These are phyloP conservation scores for Stomatorhinus ivindoensis DNA, from an alignment of 2,113 vertebrate species.

Conservation along the genomic window DNA sequence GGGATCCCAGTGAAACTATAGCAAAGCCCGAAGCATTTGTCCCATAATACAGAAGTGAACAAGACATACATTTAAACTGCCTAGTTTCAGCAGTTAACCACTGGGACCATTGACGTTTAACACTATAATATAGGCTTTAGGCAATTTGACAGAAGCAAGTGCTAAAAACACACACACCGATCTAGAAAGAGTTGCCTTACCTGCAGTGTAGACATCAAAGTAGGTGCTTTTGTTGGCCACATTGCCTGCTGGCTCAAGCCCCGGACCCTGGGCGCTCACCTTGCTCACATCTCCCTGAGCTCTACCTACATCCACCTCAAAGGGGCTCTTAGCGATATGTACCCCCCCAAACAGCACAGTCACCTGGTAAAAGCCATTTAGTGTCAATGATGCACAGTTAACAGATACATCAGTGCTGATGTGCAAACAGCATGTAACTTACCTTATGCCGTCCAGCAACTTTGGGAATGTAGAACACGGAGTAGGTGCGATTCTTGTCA, in stretches of 20 bases:
- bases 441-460: conserved; percentile 86
- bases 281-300: conserved; percentile 81
- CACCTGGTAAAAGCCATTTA: conserved; percentile 55
- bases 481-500: conserved; percentile 86
- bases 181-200: conserved; percentile 40
- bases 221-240: conserved; percentile 81
- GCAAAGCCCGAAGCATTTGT: background rate
- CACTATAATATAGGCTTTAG: background rate
- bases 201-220: conserved; percentile 87
- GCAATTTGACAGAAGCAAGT: background rate
- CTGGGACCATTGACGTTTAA: background rate
- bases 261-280: conserved; percentile 82
- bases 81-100: background rate
- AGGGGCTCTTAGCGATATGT: conserved; percentile 87
- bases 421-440: conserved; percentile 18
- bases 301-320: conserved; percentile 81
- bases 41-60: background rate
- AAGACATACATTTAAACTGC: background rate
- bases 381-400: background rate
- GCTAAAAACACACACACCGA: background rate
- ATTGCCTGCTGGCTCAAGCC: conserved; percentile 74
- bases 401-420: background rate
- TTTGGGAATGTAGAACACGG: conserved; percentile 77
- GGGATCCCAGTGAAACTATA: background rate
- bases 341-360: conserved; percentile 84